A percentile compares a stretch with the other conserved stretches of the same genome.
phyloP scores from a whole-genome alignment of 2,888 invertebrate genomes.

The Eristalinus aeneus region DNA sequence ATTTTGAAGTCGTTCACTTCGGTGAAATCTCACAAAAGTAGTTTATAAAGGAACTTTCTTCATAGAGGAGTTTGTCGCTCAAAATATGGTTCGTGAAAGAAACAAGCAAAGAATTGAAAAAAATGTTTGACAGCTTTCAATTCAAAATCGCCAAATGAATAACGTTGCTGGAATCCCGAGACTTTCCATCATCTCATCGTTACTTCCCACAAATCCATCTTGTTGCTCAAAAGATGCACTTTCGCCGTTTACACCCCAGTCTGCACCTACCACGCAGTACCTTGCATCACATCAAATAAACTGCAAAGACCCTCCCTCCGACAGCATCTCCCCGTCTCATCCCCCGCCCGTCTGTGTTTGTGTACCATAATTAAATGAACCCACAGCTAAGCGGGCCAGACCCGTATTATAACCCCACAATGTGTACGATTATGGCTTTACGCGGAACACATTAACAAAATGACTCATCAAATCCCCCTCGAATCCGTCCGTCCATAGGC shows the following conservation, averaged over 20 bases:
- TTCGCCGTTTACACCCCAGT: background rate
- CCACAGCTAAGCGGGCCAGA: background rate
- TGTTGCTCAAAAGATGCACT: background rate
- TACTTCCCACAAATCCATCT: background rate
- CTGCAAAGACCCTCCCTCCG: background rate
- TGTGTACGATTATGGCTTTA: slow-evolving; percentile 25
- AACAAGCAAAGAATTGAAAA: too few relatives aligned
- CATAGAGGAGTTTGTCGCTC: too few relatives aligned
- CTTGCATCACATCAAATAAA: background rate
- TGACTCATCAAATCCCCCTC: slow-evolving; percentile 53
- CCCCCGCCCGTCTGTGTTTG: background rate
- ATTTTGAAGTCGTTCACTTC: too few relatives aligned
- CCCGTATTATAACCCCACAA: slow-evolving; percentile 37
- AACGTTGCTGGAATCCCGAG: too few relatives aligned
- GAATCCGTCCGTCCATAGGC: background rate
- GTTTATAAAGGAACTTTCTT: too few relatives aligned
- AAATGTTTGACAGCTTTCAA: background rate
- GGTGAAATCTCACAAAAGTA: too few relatives aligned
- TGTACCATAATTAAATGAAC: background rate
- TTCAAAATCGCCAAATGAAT: too few relatives aligned
- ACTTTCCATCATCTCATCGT: background rate
- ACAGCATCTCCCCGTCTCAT: background rate
- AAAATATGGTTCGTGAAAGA: too few relatives aligned
- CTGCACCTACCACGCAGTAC: background rate
- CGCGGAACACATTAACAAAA: slow-evolving; percentile 52